These are phyloP conservation scores for Piprites chloris DNA, from an alignment of 2,113 vertebrate genomes.

Conservation along the genomic window DNA sequence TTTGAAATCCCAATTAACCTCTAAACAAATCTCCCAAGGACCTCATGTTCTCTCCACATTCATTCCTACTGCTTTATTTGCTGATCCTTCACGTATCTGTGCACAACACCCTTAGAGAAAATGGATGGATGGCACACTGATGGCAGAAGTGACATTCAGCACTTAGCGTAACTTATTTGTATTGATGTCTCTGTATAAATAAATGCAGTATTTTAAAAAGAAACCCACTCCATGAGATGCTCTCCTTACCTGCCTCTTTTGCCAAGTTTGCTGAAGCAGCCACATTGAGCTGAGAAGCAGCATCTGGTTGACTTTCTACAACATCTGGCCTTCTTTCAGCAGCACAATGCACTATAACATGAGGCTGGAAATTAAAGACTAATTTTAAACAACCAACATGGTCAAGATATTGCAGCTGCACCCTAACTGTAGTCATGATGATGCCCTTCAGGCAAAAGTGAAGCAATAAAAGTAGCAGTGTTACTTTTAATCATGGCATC, in stretches of 20 bases:
- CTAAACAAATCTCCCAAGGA: background rate
- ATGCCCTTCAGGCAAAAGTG: background rate
- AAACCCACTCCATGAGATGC: background rate
- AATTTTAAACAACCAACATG: constrained; percentile 39
- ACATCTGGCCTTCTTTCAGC: constrained; percentile 94
- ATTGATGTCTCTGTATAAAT: background rate
- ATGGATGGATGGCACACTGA: accelerated
- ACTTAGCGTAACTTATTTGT: accelerated
- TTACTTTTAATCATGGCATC: background rate
- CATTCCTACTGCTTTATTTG: background rate
- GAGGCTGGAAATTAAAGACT: constrained; percentile 82
- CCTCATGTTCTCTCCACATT: background rate
- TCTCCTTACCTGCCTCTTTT: constrained; percentile 87
- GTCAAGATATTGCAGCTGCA: background rate
- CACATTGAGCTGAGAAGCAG: constrained; percentile 90
- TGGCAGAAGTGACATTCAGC: background rate
- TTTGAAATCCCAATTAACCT: background rate
- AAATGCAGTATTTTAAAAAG: background rate
- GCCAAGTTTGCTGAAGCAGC: constrained; percentile 86
- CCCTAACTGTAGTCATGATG: background rate
- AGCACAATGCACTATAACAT: constrained; percentile 93
- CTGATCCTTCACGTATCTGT: background rate
- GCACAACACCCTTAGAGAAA: accelerated
- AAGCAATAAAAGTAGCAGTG: background rate
- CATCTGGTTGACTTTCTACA: constrained; percentile 87